phyloP scores from a whole-genome alignment of 2,113 vertebrate species.

The Zosterops lateralis region DNA sequence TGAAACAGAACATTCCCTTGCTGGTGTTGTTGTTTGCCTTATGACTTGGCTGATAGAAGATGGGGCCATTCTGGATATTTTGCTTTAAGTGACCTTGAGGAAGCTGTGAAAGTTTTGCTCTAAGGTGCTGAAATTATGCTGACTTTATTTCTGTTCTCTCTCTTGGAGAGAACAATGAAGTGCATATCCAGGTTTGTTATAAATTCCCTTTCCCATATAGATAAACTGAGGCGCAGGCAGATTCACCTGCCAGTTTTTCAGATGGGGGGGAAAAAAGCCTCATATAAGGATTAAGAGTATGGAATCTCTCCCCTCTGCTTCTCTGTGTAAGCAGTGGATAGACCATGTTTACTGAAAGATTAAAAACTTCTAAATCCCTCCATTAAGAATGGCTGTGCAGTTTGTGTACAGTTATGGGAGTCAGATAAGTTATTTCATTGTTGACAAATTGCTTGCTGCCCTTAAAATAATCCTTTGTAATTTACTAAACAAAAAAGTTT shows the following conservation, averaged over 20 bases:
- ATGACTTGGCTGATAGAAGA: not conserved
- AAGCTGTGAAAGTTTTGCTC: not conserved
- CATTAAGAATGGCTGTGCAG: not conserved
- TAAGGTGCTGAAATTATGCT: not conserved
- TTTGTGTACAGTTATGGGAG: not conserved
- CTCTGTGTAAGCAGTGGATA: not conserved
- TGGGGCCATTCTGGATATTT: not conserved
- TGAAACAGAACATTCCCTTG: not conserved
- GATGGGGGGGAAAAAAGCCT: rapidly evolving
- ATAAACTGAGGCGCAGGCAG: not conserved
- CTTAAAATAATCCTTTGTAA: not conserved
- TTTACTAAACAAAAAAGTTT: not conserved
- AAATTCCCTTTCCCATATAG: not conserved
- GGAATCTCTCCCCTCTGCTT: not conserved
- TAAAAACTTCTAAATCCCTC: not conserved
- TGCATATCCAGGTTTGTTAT: not conserved
- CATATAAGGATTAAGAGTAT: not conserved
- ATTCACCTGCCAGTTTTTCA: not conserved
- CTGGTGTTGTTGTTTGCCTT: not conserved
- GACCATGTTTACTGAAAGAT: not conserved
- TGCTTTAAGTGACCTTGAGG: not conserved
- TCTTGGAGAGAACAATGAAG: not conserved
- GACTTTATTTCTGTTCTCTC: not conserved
- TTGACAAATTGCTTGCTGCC: not conserved
- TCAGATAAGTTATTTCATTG: not conserved